These are phyloP conservation scores for Pygocentrus nattereri DNA, from an alignment of 2,797 vertebrate genomes.

Conservation along the genomic window DNA sequence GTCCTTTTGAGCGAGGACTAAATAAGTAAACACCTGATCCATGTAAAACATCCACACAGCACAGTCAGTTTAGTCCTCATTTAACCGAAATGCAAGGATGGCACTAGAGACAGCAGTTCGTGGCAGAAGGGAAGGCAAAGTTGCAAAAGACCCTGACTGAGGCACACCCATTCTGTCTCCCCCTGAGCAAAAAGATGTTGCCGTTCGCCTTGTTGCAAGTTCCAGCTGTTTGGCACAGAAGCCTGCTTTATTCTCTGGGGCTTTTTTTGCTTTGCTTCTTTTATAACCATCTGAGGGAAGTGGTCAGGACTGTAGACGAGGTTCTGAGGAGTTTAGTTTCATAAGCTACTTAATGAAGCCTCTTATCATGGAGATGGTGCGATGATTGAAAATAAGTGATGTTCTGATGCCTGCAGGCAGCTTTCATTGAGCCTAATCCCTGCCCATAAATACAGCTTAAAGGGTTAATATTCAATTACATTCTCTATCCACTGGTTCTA, in stretches of 20 bases:
- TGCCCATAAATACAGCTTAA: background rate
- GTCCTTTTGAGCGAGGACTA: background rate
- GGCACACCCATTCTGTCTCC: conserved; percentile 11
- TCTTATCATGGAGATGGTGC: background rate
- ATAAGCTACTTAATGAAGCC: background rate
- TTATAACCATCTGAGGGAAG: background rate
- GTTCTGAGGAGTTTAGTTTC: background rate
- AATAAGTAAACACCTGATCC: background rate
- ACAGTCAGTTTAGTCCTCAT: background rate
- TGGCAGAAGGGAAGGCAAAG: conserved; percentile 6
- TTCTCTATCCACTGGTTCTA: background rate
- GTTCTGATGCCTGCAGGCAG: conserved; percentile 13
- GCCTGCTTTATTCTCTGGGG: background rate
- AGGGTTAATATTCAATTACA: conserved; percentile 23
- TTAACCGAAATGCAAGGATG: background rate
- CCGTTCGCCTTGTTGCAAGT: background rate
- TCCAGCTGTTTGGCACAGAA: background rate
- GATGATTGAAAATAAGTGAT: background rate
- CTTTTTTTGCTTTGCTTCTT: too few species aligned
- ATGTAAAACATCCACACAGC: background rate
- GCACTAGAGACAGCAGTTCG: background rate
- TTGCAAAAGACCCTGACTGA: background rate
- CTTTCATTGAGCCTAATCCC: conserved; percentile 5
- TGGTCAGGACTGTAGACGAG: background rate
- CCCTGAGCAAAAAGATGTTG: background rate